Evolutionary conservation across 2,113 vertebrate species (phyloP).

Genomic region (Mellivora capensis): DNA sequence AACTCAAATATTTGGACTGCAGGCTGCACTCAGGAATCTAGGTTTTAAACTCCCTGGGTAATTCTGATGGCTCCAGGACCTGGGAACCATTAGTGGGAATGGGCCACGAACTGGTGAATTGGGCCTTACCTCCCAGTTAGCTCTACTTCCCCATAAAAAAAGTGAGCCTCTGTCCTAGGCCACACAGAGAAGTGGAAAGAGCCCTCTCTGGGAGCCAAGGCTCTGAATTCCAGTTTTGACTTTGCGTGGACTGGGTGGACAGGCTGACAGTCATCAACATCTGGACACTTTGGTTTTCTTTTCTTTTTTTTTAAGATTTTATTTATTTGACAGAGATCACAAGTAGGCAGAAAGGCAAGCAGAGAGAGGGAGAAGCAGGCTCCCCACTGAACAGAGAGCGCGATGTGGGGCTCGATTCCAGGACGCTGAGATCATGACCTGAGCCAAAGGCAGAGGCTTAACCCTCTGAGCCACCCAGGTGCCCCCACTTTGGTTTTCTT

Average conservation of each 20-base stretch:
- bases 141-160: not conserved
- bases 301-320: too few species aligned
- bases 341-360: too few species aligned
- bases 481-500: not conserved
- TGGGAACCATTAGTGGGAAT: not conserved
- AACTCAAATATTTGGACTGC: not conserved
- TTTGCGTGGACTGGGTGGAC: not conserved
- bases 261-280: not conserved
- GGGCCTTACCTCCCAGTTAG: not conserved
- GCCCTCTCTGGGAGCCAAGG: not conserved
- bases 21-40: not conserved
- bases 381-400: too few species aligned
- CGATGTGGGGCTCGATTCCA: too few species aligned
- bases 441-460: too few species aligned
- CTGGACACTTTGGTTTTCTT: not conserved
- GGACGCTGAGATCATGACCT: too few species aligned
- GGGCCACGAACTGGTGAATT: not conserved
- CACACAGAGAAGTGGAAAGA: not conserved
- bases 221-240: not conserved
- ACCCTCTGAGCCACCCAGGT: too few species aligned
- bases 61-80: not conserved
- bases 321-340: not conserved
- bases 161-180: not conserved
- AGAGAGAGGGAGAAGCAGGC: too few species aligned
- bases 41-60: not conserved